A percentile compares a stretch with the other conserved stretches of the same genome.
Conservation (phyloP, 2,888 invertebrate species). For the Esperia sulphurella region DNA sequence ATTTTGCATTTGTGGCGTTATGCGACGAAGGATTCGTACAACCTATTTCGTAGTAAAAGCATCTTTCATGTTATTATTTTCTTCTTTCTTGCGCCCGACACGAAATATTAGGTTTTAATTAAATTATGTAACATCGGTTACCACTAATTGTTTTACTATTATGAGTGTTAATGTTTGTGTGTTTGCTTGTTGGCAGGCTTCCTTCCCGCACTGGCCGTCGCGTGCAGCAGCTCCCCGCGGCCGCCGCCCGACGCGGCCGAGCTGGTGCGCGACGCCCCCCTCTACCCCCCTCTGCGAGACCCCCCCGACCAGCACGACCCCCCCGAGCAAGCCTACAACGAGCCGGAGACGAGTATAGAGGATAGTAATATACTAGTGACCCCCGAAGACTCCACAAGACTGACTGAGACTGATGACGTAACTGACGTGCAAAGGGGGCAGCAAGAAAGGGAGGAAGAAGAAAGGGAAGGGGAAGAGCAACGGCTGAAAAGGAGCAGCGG, state of each 20-base stretch:
- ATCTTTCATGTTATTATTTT: too few species aligned
- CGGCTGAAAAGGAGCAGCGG: constrained; percentile 31
- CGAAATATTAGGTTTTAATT: too few species aligned
- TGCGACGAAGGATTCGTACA: too few species aligned
- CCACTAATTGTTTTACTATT: too few species aligned
- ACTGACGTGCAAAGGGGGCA: constrained; percentile 40
- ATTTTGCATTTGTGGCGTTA: too few species aligned
- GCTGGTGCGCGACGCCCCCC: constrained; percentile 53
- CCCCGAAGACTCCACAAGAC: constrained; percentile 22
- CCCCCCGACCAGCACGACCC: neutral
- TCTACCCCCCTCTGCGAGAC: constrained; percentile 24
- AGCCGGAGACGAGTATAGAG: constrained; percentile 44
- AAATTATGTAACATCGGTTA: too few species aligned
- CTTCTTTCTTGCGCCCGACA: too few species aligned
- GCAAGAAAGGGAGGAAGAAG: constrained; percentile 48
- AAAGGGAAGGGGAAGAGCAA: neutral
- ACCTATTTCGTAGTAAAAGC: too few species aligned
- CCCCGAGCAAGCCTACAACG: constrained; percentile 27
- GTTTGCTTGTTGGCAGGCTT: constrained; percentile 49
- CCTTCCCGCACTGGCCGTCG: constrained; percentile 29
- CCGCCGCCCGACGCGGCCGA: constrained; percentile 42
- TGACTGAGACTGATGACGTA: constrained; percentile 36
- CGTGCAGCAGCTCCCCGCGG: constrained; percentile 37
- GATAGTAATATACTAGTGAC: constrained; percentile 35
- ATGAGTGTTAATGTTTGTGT: neutral